phyloP scores from a whole-genome alignment of 1,140 invertebrate species.

The Cotesia typhae region DNA sequence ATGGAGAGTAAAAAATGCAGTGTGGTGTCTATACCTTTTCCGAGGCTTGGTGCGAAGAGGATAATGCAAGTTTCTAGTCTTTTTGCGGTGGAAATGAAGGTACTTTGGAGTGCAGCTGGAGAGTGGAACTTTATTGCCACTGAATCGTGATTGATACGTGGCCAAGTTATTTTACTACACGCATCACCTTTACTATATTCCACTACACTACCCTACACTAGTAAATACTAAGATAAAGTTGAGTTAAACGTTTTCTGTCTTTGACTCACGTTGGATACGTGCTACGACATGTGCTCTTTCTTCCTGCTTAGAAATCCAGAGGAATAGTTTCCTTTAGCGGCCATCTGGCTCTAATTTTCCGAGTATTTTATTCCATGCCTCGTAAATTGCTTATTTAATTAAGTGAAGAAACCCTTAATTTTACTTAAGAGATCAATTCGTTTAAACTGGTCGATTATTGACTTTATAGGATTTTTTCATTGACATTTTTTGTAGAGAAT shows the following conservation, averaged over 20 bases:
- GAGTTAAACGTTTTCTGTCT: too few species aligned
- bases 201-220: too few species aligned
- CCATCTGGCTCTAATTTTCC: too few species aligned
- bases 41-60: conserved; percentile 11
- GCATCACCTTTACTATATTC: conserved; percentile 8
- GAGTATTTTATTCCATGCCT: too few species aligned
- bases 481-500: too few species aligned
- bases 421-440: neutral
- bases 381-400: too few species aligned
- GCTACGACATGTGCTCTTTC: neutral
- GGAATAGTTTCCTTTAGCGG: neutral
- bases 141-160: conserved; percentile 41
- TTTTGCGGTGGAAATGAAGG: conserved; percentile 16
- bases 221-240: too few species aligned
- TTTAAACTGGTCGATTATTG: too few species aligned
- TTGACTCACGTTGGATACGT: too few species aligned
- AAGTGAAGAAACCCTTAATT: conserved; percentile 8
- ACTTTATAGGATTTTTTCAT: too few species aligned
- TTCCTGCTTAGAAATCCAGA: conserved; percentile 3
- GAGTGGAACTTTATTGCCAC: conserved; percentile 40
- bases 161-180: conserved; percentile 8
- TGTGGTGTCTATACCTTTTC: neutral
- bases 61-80: conserved; percentile 41
- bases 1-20: conserved; percentile 19
- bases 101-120: neutral